Evolutionary conservation across 2,797 vertebrate species (phyloP), one percentile per base, ranked within the genome.

Genomic region (Gobio occitaniae): DNA sequence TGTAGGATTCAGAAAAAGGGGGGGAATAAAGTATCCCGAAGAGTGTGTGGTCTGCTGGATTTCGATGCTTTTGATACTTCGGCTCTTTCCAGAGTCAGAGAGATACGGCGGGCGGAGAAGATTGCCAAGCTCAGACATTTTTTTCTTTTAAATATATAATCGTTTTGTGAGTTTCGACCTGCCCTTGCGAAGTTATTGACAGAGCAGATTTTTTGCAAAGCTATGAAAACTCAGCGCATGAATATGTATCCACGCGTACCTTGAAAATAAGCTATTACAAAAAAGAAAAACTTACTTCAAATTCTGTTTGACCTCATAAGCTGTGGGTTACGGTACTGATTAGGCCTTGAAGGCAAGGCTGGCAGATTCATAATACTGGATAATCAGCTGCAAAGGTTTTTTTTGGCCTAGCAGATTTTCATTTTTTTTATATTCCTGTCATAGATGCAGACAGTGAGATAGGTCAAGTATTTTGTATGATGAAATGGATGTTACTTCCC

Each of bases 241-340:
- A 94, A 94, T 95, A 94, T 94, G 91, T 90, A 94, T 93, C 84
- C 63, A 8, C 41, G n/a, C 54, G 69, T 88, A 90, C 93, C 93
- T 94, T 94, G 94, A 87, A 92, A 93, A 93, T 92, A 90, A 92
- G 91, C 91, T 91, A 90, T 91, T 90, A 86, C 79, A 59, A 78
- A 87, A 88, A 88, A 91, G 91, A 90, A 87, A 86, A 47, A 61
- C 70, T 89, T 90, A 84, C 86, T 90, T 92, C 71, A 91, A 87
- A 92, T 86, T 79, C 84, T 52, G 2, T 65, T 79, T n/a, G 52
- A 72, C 86, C 79, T 85, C 69, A 71, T 54, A 85, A 77, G 91
- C 87, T 88, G 89, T 88, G 89, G 90, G 79, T 82, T 88, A 87
- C 36, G 16, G 65, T 84, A 83, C 29, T 92, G 92, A 92, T 86